Percentiles rank a stretch among this genome's conserved stretches.
phyloP scores from a whole-genome alignment of 2,113 vertebrate genomes.

The Mormoops blainvillei region DNA sequence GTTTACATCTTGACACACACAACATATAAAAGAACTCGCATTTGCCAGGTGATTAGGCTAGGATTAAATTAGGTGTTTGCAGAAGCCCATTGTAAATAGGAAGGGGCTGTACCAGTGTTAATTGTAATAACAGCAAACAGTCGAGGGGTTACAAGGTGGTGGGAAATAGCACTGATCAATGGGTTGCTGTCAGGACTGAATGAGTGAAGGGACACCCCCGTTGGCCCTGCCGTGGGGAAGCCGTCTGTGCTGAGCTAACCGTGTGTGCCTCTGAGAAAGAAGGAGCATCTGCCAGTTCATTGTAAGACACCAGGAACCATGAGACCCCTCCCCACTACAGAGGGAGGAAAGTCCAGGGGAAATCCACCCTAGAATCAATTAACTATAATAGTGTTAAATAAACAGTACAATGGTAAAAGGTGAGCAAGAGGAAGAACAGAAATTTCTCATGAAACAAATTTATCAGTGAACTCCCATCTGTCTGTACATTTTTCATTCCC shows the following conservation, averaged over 20 bases:
- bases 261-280: not conserved
- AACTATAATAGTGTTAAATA: not conserved
- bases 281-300: not conserved
- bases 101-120: not conserved
- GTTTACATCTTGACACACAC: conserved; percentile 1
- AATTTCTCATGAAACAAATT: not conserved
- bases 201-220: no score
- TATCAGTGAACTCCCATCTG: not conserved
- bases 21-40: conserved; percentile 7
- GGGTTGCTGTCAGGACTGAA: not conserved
- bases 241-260: not conserved
- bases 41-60: not conserved
- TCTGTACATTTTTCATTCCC: not conserved
- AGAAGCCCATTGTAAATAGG: not conserved
- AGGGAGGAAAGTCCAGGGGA: not conserved
- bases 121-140: not conserved
- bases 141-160: not conserved
- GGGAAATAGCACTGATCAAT: not conserved
- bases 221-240: not conserved
- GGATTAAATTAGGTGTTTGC: not conserved
- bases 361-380: not conserved
- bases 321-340: not conserved
- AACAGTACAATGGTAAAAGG: not conserved
- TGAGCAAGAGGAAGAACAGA: not conserved
- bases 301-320: not conserved